These are phyloP conservation scores for Lates japonicus DNA, from an alignment of 2,797 vertebrate genomes.

Conservation along the genomic window DNA sequence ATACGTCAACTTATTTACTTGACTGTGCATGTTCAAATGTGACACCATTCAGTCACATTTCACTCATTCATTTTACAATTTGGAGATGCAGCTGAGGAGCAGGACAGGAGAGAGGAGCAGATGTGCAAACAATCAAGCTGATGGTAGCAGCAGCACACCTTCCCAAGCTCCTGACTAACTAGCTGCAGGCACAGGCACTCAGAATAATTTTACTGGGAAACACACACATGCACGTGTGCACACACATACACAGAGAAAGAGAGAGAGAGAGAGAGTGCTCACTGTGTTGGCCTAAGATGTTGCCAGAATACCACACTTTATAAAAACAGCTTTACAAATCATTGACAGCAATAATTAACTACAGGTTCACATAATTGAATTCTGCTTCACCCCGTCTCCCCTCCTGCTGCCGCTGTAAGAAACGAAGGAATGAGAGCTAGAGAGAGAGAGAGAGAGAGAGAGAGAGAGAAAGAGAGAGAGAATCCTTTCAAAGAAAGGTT, in stretches of 20 bases:
- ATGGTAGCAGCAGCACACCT: constrained; percentile 50
- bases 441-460: constrained; percentile 16
- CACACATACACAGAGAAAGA: constrained; percentile 29
- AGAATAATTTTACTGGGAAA: constrained; percentile 51
- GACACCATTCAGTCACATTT: constrained; percentile 11
- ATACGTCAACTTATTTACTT: no score
- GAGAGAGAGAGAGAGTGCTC: constrained; percentile 46
- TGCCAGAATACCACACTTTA: constrained; percentile 83
- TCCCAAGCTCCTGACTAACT: constrained; percentile 58
- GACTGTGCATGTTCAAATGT: constrained; percentile 3
- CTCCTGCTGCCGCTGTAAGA: constrained; percentile 59
- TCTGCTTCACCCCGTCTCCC: constrained; percentile 64
- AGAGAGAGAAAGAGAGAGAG: constrained; percentile 25
- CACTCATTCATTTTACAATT: constrained; percentile 7
- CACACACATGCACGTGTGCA: constrained; percentile 30
- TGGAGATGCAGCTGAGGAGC: constrained; percentile 3
- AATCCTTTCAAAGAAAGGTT: constrained; percentile 73
- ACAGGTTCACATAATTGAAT: constrained; percentile 81
- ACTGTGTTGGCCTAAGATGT: constrained; percentile 67
- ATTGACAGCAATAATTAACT: constrained; percentile 84
- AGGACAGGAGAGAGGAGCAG: constrained; percentile 43
- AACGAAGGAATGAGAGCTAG: constrained; percentile 58
- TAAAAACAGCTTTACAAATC: constrained; percentile 83
- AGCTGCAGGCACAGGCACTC: constrained; percentile 61
- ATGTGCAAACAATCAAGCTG: constrained; percentile 52